Evolutionary conservation across 2,888 invertebrate genomes (phyloP).

Genomic region (Drosophila pullipes): DNA sequence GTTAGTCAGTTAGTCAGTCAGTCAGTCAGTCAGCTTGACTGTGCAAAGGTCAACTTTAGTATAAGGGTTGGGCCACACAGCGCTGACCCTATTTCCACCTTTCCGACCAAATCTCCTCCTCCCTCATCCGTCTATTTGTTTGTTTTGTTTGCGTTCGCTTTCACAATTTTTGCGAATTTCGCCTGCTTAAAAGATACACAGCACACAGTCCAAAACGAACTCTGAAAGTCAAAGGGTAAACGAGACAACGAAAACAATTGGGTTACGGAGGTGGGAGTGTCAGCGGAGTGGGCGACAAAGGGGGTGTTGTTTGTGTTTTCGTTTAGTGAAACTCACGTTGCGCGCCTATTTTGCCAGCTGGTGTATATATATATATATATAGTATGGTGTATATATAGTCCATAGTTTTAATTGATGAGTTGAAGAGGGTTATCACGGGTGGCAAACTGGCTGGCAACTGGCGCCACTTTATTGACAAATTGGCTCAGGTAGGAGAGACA

Average conservation of each 20-base stretch:
- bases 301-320: constrained; percentile 51
- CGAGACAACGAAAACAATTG: constrained; percentile 67
- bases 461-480: constrained; percentile 52
- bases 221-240: constrained; percentile 77
- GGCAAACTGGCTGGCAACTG: constrained; percentile 11
- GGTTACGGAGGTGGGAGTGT: constrained; percentile 21
- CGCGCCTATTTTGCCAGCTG: constrained; percentile 46
- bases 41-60: constrained; percentile 59
- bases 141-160: constrained; percentile 72
- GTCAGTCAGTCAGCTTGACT: constrained; percentile 45
- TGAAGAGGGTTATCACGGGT: constrained; percentile 66
- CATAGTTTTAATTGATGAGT: constrained; percentile 70
- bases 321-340: constrained; percentile 45
- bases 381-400: constrained; percentile 29
- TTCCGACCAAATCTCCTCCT: not conserved
- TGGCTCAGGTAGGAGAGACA: constrained; percentile 32
- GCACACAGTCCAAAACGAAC: constrained; percentile 45
- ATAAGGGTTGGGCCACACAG: constrained; percentile 60
- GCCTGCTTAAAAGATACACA: constrained; percentile 64
- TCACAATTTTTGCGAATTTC: constrained; percentile 68
- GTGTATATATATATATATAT: constrained; percentile 3
- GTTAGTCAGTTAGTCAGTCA: constrained; percentile 29
- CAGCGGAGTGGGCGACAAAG: not conserved
- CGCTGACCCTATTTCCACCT: constrained; percentile 12
- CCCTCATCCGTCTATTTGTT: constrained; percentile 41